Evolutionary conservation across 2,888 invertebrate genomes (phyloP), one percentile per base, ranked within the genome.

Genomic region (Microdon myrmicae): DNA sequence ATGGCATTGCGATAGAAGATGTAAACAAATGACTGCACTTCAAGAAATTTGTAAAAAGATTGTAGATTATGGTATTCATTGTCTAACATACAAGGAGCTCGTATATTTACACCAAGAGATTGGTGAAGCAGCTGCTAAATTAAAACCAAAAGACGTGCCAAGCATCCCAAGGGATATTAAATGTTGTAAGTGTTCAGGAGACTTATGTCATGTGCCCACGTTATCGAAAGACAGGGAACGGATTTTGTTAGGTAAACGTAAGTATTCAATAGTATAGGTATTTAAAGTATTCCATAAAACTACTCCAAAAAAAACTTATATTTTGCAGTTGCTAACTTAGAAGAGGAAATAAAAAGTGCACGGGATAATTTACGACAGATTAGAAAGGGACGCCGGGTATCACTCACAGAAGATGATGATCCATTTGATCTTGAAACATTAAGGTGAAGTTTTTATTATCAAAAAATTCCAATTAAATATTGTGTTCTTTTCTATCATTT

Each of bases 101-200:
- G 69, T 69, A 1, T 78, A 74, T 55, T 67, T 78, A 67, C 77
- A 77, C 54, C 74, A 73, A 19, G 74, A 74, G 20, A 71, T 78
- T 12, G 75, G 71, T 61, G 71, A 70, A 10, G 74, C 74, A 0
- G 75, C 75, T 0, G 71, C 73, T 9, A 73, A 71, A 28, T 66
- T 76, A n/a, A 49, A 72, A 12, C 77, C 76, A 19, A 54, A 48
- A 25, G 14, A 4, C 14, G 20, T 53, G 13, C 13, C 25, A 3
- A 6, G 5, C 9, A 10, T 22, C 4, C 12, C 16, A 14, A 38
- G 34, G 3, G 58, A 60, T 13, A 48, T 64, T n/a, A 71, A 67
- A 37, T 78, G 79, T 45, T 78, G 77, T 48, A 68, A 68, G 8
- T 78, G 79, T 13, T 44, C 64, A 68, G 71, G 56, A 68, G 66